A percentile compares a stretch with the other conserved stretches of the same genome.
Evolutionary conservation across 2,888 invertebrate genomes (phyloP).

Genomic region (Tubiluchus corallicola): DNA sequence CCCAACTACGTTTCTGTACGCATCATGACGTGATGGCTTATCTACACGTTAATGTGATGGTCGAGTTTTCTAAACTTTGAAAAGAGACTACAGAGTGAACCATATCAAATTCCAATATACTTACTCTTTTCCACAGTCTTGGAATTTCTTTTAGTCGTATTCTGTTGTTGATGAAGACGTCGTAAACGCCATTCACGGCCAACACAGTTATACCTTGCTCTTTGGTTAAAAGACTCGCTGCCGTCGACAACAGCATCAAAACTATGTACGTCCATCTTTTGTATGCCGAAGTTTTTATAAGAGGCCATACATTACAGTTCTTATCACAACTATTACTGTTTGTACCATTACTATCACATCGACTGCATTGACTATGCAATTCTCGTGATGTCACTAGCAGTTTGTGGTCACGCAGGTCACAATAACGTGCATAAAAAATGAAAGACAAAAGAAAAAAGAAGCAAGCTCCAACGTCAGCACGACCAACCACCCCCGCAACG

Average conservation of each 20-base stretch:
- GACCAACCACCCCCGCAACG: slow-evolving; percentile 81
- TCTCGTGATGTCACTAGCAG: slow-evolving; percentile 8
- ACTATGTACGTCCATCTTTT: slow-evolving; percentile 39
- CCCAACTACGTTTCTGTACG: too few species aligned
- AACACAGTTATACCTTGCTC: slow-evolving; percentile 86
- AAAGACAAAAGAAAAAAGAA: slow-evolving; percentile 73
- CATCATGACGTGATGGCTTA: too few species aligned
- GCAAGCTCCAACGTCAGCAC: slow-evolving; percentile 81
- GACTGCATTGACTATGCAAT: neutral
- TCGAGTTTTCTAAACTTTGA: too few species aligned
- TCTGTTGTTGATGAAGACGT: slow-evolving; percentile 43
- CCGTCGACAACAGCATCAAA: slow-evolving; percentile 44
- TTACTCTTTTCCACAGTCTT: slow-evolving; percentile 15
- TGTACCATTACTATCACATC: slow-evolving; percentile 28
- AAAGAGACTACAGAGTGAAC: too few species aligned
- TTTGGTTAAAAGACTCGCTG: slow-evolving; percentile 74
- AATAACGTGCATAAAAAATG: slow-evolving; percentile 59
- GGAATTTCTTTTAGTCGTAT: slow-evolving; percentile 15
- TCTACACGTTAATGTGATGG: too few species aligned
- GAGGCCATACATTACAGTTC: slow-evolving; percentile 4
- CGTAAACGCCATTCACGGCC: slow-evolving; percentile 71
- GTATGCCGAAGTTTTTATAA: slow-evolving; percentile 16
- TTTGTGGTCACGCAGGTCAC: slow-evolving; percentile 12
- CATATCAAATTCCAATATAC: too few species aligned
- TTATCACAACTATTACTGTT: slow-evolving; percentile 2